These are phyloP conservation scores for Eristalis tenax DNA, from an alignment of 2,888 invertebrate genomes.

Conservation along the genomic window DNA sequence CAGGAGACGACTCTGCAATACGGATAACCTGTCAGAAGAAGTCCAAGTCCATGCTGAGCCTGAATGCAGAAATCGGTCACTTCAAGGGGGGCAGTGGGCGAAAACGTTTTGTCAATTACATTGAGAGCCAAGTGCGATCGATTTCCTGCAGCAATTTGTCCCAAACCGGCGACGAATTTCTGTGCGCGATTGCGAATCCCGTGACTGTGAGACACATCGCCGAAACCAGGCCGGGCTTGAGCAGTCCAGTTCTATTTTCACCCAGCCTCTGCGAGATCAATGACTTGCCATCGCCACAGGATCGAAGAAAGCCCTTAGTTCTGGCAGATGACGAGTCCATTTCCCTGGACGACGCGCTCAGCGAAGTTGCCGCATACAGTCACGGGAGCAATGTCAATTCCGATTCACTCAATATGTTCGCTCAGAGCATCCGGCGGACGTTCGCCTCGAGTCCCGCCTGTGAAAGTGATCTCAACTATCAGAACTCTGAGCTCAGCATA, in stretches of 20 bases:
- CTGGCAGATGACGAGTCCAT: constrained; percentile 59
- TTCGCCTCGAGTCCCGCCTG: constrained; percentile 81
- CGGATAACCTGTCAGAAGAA: constrained; percentile 67
- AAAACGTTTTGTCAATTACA: constrained; percentile 65
- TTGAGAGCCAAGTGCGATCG: constrained; percentile 73
- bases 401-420: constrained; percentile 73
- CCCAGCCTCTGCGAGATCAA: constrained; percentile 75
- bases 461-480: constrained; percentile 86
- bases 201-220: constrained; percentile 35
- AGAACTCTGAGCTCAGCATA: constrained; percentile 86
- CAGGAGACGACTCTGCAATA: constrained; percentile 57
- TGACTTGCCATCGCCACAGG: constrained; percentile 73
- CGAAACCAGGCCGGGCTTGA: constrained; percentile 30
- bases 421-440: constrained; percentile 71
- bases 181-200: constrained; percentile 25
- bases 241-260: constrained; percentile 75
- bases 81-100: constrained; percentile 19
- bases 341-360: constrained; percentile 57
- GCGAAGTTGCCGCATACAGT: constrained; percentile 48
- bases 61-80: constrained; percentile 47
- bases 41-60: constrained; percentile 73
- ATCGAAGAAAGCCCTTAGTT: constrained; percentile 69
- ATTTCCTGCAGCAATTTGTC: constrained; percentile 74
- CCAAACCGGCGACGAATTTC: constrained; percentile 54
- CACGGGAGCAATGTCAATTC: constrained; percentile 58